Percentiles rank a stretch among this genome's conserved stretches.
phyloP scores from a whole-genome alignment of 2,888 invertebrate species.

The Zaprionus lineosus region DNA sequence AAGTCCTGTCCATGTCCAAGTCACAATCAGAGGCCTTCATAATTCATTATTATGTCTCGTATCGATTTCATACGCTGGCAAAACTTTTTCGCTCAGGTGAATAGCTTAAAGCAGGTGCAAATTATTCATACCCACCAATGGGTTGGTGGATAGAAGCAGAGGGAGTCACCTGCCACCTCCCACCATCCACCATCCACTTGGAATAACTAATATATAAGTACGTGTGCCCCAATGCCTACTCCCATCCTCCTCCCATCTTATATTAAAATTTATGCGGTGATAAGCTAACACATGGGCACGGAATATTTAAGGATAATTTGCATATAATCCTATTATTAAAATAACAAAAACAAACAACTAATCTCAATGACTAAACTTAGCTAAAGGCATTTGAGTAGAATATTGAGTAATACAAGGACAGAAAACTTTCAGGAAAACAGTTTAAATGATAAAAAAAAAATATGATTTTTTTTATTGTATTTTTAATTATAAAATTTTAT shows the following conservation, averaged over 20 bases:
- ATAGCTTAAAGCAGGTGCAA: conserved; percentile 32
- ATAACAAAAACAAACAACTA: too few relatives aligned
- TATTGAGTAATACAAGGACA: too few relatives aligned
- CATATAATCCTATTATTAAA: neutral
- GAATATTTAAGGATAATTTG: neutral
- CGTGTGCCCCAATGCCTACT: too few relatives aligned
- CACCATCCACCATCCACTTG: conserved; percentile 8
- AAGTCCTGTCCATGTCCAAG: conserved; percentile 15
- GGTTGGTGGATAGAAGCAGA: too few relatives aligned
- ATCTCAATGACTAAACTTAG: too few relatives aligned
- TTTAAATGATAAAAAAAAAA: too few relatives aligned
- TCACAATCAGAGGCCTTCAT: conserved; percentile 34
- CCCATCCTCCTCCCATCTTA: neutral
- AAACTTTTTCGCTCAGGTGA: conserved; percentile 32
- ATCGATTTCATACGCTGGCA: conserved; percentile 49
- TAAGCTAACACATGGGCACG: conserved; percentile 1
- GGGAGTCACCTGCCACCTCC: neutral
- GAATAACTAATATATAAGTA: too few relatives aligned
- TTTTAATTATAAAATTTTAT: too few relatives aligned
- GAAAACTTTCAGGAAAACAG: too few relatives aligned
- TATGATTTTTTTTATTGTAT: too few relatives aligned
- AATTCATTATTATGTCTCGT: conserved; percentile 51
- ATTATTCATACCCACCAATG: conserved; percentile 60
- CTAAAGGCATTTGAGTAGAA: too few relatives aligned
- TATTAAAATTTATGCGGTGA: conserved; percentile 10